Percentiles rank a stretch among this genome's conserved stretches.
phyloP scores from a whole-genome alignment of 2,113 vertebrate genomes.

The Oceanodroma tethys region DNA sequence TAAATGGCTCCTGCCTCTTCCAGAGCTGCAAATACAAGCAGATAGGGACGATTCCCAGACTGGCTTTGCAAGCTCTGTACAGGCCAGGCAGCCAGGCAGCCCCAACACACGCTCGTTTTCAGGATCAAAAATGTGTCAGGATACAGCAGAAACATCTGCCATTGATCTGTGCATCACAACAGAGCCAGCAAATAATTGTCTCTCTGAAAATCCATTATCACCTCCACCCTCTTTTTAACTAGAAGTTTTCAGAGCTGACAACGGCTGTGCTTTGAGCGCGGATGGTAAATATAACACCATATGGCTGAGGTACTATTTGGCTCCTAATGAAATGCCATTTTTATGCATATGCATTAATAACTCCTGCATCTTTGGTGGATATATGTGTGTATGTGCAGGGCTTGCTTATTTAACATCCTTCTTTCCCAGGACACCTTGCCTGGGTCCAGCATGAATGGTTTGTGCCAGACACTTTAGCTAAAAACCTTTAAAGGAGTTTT shows the following conservation, averaged over 20 bases:
- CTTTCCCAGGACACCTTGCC: not conserved
- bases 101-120: fast-evolving
- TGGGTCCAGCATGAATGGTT: not conserved
- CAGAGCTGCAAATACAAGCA: not conserved
- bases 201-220: slow-evolving; percentile 37
- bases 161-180: not conserved
- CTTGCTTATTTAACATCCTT: not conserved
- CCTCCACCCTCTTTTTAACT: not conserved
- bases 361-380: not conserved
- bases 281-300: not conserved
- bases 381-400: too few species aligned
- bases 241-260: not conserved
- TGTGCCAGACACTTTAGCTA: not conserved
- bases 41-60: not conserved
- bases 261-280: not conserved
- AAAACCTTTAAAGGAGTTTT: not conserved
- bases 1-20: not conserved
- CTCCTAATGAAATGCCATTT: not conserved
- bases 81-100: not conserved
- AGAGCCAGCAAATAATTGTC: not conserved
- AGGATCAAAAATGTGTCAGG: not conserved
- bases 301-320: not conserved
- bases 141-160: not conserved
- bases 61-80: not conserved
- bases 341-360: not conserved